These are phyloP conservation scores for Steatornis caripensis DNA, from an alignment of 2,113 vertebrate genomes.

Conservation along the genomic window DNA sequence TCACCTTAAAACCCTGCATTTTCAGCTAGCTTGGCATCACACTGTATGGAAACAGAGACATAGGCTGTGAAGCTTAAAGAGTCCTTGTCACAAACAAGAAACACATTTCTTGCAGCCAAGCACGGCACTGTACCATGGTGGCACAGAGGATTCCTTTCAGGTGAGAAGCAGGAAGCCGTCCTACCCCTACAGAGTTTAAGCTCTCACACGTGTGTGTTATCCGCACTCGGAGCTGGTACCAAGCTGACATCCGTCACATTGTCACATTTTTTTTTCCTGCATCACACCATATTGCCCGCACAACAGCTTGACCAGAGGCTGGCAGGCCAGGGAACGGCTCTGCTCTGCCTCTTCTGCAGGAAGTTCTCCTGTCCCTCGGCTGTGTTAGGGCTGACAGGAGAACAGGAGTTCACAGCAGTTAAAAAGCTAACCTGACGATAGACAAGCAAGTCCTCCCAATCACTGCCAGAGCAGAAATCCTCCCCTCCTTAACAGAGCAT, in stretches of 20 bases:
- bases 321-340: not conserved
- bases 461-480: not conserved
- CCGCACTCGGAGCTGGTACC: not conserved
- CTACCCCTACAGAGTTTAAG: not conserved
- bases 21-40: not conserved
- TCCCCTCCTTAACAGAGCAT: not conserved
- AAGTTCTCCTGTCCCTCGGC: not conserved
- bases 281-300: not conserved
- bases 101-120: not conserved
- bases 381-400: not conserved
- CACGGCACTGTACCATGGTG: accelerated
- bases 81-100: not conserved
- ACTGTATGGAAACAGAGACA: accelerated
- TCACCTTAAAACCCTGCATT: not conserved
- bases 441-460: not conserved
- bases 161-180: not conserved
- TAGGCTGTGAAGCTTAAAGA: not conserved
- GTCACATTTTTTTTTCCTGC: accelerated
- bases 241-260: not conserved
- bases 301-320: not conserved
- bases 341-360: not conserved
- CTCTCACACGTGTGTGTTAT: not conserved
- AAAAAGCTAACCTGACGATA: not conserved
- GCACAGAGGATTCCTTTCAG: not conserved
- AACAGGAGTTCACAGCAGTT: not conserved